These are phyloP conservation scores for Sanderia malayensis DNA, from an alignment of 30 jellyfish, hydroid and myxozoan species.

Conservation along the genomic window DNA sequence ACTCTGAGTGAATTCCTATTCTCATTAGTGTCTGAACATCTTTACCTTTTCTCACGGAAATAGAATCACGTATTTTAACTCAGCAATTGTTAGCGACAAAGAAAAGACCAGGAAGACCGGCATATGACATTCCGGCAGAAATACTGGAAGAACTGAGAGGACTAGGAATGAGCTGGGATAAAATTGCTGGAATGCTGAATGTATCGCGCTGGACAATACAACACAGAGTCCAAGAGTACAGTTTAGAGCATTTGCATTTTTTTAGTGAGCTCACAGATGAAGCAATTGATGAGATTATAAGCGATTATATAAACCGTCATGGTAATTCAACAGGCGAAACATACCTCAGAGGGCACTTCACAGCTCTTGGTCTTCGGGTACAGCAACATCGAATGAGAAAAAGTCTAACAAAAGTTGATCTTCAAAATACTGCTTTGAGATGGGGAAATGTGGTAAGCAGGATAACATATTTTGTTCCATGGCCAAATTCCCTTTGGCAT, in stretches of 20 bases:
- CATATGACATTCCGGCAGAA: too few relatives aligned
- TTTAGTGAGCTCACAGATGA: slow-evolving; percentile 26
- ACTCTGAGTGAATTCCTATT: too few relatives aligned
- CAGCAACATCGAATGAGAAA: slow-evolving; percentile 28
- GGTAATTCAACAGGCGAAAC: slow-evolving; percentile 22
- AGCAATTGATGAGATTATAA: slow-evolving; percentile 20
- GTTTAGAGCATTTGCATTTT: not conserved
- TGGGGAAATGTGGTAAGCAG: slow-evolving; percentile 46
- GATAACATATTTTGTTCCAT: slow-evolving; percentile 31
- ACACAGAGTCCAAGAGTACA: slow-evolving; percentile 28
- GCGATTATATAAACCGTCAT: slow-evolving; percentile 19
- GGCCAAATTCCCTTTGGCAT: slow-evolving; percentile 64
- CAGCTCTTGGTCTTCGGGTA: slow-evolving; percentile 17
- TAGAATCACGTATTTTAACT: too few relatives aligned
- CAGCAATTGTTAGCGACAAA: too few relatives aligned
- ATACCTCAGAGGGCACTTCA: slow-evolving; percentile 19
- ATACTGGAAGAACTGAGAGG: slow-evolving; percentile 27
- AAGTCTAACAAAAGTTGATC: slow-evolving; percentile 35
- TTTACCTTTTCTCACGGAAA: too few relatives aligned
- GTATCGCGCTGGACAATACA: slow-evolving; percentile 47
- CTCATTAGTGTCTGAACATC: too few relatives aligned
- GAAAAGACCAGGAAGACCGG: too few relatives aligned
- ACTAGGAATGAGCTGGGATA: slow-evolving; percentile 16
- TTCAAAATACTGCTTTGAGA: slow-evolving; percentile 1
- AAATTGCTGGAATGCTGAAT: slow-evolving; percentile 14